Base-by-base conservation (phyloP, 2,888 invertebrate genomes). In the Protophormia terraenovae region DNA sequence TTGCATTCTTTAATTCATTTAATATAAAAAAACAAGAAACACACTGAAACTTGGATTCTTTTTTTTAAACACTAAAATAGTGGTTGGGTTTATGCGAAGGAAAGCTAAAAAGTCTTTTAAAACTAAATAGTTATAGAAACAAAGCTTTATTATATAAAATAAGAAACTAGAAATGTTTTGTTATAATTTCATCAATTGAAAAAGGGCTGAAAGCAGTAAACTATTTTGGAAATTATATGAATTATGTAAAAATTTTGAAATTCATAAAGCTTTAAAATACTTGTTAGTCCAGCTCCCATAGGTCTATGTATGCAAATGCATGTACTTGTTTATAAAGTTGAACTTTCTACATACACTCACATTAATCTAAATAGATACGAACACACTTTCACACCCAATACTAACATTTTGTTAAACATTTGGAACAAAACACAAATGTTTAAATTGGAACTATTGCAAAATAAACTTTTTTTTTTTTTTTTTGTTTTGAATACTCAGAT, bases 1-100 rank as follows among this genome's bases (percentile, higher is more conserved):
- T 83, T 64, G 73, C 55, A 79, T 83, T 69, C 69, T 62, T 71
- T 79, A 75, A 83, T 69, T 79, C 55, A 69, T 69, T 79, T 83
- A 27, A 29, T 29, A 62, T n/a, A 35, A 12, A 58, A 32, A 55
- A 4, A 58, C 22, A 71, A 60, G 2, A 27, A 16, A 41, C 12
- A 7, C 24, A 24, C 16, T 24, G 22, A 32, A 27, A 69, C n/a
- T 66, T 27, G 41, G 3, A 0, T 45, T 4, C 2, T n/a, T 66
- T 35, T n/a, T 16, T 62, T 24, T 0, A 53, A 53, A 38, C 22
- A 19, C 19, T 19, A 22, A 38, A 27, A 66, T 27, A 45, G 24
- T 8, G 7, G n/a, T 66, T 66, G 24, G 38, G 1, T 53, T 8
- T 19, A 22, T 10, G 7, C 24, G 12, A 53, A 38, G 27, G 16